Evolutionary conservation across 2,113 vertebrate genomes (phyloP).

Genomic region (Nerophis lumbriciformis): DNA sequence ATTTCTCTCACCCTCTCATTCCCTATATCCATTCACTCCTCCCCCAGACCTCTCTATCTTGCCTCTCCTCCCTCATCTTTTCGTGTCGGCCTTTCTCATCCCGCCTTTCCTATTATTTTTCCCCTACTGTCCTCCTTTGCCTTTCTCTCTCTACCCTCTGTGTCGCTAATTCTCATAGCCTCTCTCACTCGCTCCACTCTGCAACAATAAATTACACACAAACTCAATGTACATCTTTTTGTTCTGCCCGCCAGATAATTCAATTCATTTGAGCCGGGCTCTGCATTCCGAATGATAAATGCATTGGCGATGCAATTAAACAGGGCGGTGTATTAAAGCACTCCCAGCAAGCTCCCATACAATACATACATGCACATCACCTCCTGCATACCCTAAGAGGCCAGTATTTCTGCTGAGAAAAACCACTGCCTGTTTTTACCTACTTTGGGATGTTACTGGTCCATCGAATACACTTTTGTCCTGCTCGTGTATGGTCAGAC

Average conservation of each 20-base stretch:
- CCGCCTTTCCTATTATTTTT: not conserved
- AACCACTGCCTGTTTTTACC: conserved; percentile 23
- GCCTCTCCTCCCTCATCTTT: conserved; percentile 38
- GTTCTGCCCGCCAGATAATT: conserved; percentile 75
- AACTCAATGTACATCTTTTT: conserved; percentile 77
- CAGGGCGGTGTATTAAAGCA: conserved; percentile 61
- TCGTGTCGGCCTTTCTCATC: conserved; percentile 24
- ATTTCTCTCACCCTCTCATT: conserved; percentile 45
- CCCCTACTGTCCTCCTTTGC: conserved; percentile 46
- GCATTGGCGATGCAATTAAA: conserved; percentile 74
- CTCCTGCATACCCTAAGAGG: conserved; percentile 18
- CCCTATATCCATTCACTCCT: conserved; percentile 31
- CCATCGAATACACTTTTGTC: too few relatives aligned
- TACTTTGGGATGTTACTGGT: conserved; percentile 22
- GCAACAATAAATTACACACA: conserved; percentile 74
- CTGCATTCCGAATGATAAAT: conserved; percentile 75
- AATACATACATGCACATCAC: conserved; percentile 21
- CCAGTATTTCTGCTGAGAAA: conserved; percentile 36
- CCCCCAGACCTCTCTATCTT: conserved; percentile 48
- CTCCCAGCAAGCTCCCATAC: conserved; percentile 37
- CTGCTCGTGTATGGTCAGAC: too few relatives aligned
- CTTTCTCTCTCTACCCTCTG: conserved; percentile 47
- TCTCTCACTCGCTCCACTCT: conserved; percentile 46
- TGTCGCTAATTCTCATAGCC: conserved; percentile 51
- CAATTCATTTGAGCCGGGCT: conserved; percentile 75